Percentiles rank a stretch among this genome's conserved stretches.
phyloP scores from a whole-genome alignment of 2,888 invertebrate genomes.

The Spodoptera picta region DNA sequence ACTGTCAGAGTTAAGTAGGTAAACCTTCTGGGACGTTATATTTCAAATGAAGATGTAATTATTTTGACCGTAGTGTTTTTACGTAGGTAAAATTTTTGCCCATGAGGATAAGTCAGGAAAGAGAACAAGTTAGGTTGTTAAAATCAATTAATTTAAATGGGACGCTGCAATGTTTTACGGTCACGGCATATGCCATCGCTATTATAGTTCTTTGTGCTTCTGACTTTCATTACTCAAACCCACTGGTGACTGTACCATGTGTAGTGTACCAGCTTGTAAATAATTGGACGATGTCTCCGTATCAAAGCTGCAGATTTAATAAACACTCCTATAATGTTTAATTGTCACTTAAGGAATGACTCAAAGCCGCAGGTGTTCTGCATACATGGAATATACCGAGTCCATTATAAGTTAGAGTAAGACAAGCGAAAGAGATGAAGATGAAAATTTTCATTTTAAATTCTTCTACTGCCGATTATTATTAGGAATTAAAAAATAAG shows the following conservation, averaged over 20 bases:
- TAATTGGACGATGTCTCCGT: slow-evolving; percentile 20
- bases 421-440: slow-evolving; percentile 11
- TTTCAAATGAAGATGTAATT: slow-evolving; percentile 11
- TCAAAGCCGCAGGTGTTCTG: slow-evolving; percentile 52
- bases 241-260: background rate
- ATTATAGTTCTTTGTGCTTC: slow-evolving; percentile 7
- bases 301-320: slow-evolving; percentile 25
- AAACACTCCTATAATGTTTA: slow-evolving; percentile 36
- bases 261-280: background rate
- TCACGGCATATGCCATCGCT: slow-evolving; percentile 13
- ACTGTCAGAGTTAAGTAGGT: slow-evolving; percentile 1
- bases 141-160: slow-evolving; percentile 35
- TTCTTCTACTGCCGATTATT: no score
- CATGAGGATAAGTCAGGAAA: slow-evolving; percentile 12
- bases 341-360: slow-evolving; percentile 33
- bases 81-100: slow-evolving; percentile 12
- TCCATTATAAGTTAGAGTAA: slow-evolving; percentile 40
- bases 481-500: no score
- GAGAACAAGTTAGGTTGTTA: slow-evolving; percentile 24
- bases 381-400: slow-evolving; percentile 37
- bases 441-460: slow-evolving; percentile 9
- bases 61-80: slow-evolving; percentile 1
- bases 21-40: background rate
- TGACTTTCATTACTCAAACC: background rate
- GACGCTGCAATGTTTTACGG: slow-evolving; percentile 23